A percentile compares a stretch with the other conserved stretches of the same genome.
phyloP scores from a whole-genome alignment of 2,113 vertebrate genomes.

The Sakesphorus luctuosus region DNA sequence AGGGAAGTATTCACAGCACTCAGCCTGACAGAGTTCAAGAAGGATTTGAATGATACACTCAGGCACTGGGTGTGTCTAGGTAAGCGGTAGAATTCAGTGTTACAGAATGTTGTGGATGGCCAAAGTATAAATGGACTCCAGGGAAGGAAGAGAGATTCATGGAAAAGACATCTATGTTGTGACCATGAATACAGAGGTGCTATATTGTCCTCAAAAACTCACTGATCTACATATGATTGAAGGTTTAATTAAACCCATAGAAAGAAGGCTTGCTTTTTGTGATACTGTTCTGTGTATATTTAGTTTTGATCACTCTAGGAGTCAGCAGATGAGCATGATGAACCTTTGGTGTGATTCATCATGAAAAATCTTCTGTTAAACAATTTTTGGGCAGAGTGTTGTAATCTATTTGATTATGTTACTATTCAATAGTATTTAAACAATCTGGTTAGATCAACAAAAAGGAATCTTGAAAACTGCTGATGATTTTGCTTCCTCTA shows the following conservation, averaged over 20 bases:
- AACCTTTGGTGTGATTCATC: not conserved
- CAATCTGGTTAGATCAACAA: not conserved
- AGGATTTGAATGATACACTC: not conserved
- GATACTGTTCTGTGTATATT: not conserved
- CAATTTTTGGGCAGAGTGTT: not conserved
- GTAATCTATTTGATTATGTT: not conserved
- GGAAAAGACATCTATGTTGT: not conserved
- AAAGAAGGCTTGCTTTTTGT: not conserved
- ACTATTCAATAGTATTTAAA: not conserved
- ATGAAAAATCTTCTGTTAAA: not conserved
- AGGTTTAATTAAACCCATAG: not conserved
- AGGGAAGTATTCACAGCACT: not conserved
- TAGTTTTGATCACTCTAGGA: not conserved
- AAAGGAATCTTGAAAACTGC: not conserved
- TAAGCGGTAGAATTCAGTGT: not conserved
- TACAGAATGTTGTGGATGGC: not conserved
- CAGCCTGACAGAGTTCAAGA: not conserved
- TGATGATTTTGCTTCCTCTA: not conserved
- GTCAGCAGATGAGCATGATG: not conserved
- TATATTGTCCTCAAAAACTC: not conserved
- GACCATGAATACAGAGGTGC: rapidly evolving
- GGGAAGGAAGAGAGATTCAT: not conserved
- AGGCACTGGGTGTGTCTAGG: not conserved
- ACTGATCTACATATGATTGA: not conserved
- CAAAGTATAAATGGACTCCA: not conserved